Percentiles rank a stretch among this genome's conserved stretches.
phyloP scores from a whole-genome alignment of 2,113 vertebrate genomes.

The Myanophis thanlyinensis region DNA sequence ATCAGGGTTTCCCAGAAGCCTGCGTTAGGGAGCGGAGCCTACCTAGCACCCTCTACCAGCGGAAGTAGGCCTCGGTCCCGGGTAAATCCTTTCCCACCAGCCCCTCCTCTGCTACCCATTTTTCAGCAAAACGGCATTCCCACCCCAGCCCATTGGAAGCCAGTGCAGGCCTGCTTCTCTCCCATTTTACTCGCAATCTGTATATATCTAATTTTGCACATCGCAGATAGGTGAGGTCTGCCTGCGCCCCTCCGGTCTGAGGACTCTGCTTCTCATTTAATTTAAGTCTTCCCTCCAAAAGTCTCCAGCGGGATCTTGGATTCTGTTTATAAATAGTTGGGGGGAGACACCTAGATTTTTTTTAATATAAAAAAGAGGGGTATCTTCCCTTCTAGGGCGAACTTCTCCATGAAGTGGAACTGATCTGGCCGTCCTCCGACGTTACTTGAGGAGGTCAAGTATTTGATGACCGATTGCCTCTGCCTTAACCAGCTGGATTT shows the following conservation, averaged over 20 bases:
- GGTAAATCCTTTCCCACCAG: background rate
- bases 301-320: background rate
- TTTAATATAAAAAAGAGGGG: background rate
- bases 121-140: rapidly evolving
- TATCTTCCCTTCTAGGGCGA: background rate
- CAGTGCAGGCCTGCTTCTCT: background rate
- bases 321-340: background rate
- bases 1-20: background rate
- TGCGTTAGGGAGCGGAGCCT: background rate
- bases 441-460: constrained; percentile 18
- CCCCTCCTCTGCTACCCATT: background rate
- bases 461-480: background rate
- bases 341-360: background rate
- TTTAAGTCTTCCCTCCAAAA: background rate
- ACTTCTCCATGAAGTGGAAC: background rate
- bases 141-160: background rate
- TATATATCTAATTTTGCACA: background rate
- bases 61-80: background rate
- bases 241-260: background rate
- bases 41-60: background rate
- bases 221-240: background rate
- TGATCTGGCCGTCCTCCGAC: rapidly evolving
- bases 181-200: background rate
- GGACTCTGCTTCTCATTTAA: background rate
- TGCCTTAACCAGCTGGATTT: background rate